Conservation (phyloP, 2,888 invertebrate species). For the Entomobrya proxima region DNA sequence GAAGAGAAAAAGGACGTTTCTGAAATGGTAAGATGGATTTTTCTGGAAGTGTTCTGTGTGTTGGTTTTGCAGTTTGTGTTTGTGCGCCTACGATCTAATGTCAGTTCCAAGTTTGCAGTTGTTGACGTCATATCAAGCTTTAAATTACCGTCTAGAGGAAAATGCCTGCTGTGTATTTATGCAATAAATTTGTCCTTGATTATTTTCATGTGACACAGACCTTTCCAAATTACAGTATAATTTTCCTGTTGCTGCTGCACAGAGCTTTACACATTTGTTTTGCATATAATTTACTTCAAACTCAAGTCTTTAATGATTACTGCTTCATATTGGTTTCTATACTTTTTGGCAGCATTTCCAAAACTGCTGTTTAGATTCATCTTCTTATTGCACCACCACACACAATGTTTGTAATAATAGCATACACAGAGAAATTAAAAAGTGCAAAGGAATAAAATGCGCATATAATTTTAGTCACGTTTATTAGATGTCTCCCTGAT, state of each 20-base stretch:
- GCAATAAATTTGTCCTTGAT: constrained; percentile 34
- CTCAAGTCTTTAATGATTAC: too few relatives aligned
- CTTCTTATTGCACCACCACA: background rate
- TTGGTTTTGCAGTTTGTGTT: background rate
- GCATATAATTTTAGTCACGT: too few relatives aligned
- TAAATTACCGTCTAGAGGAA: background rate
- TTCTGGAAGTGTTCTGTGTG: background rate
- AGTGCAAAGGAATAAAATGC: too few relatives aligned
- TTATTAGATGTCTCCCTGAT: too few relatives aligned
- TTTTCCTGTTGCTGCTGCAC: too few relatives aligned
- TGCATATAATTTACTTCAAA: too few relatives aligned
- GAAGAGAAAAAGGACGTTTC: background rate
- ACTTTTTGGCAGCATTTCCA: background rate
- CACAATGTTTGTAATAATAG: background rate
- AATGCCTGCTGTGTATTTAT: background rate
- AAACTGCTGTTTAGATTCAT: background rate
- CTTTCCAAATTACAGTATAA: too few relatives aligned
- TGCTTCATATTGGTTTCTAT: background rate
- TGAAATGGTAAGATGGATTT: constrained; percentile 71
- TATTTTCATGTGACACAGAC: constrained; percentile 18
- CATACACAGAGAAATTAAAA: too few relatives aligned
- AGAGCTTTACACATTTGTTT: too few relatives aligned
- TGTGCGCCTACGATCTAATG: background rate
- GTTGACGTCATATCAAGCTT: background rate
- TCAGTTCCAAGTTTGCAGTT: background rate